Evolutionary conservation across 2,797 vertebrate genomes (phyloP).

Genomic region (Tenualosa ilisha): DNA sequence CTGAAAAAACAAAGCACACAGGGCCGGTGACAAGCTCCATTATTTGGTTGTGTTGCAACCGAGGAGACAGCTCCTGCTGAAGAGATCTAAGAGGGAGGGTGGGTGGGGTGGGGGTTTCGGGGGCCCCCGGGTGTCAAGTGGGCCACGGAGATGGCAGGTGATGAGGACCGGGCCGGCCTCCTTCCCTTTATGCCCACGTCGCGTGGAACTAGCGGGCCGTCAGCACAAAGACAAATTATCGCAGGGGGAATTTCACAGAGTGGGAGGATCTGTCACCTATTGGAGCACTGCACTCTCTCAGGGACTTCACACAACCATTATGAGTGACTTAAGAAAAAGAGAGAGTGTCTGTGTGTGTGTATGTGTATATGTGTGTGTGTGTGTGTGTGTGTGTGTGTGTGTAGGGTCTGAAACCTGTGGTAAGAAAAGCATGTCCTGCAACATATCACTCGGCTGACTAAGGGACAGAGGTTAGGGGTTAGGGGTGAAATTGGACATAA

Average conservation of each 20-base stretch:
- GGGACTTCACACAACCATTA: conserved; percentile 75
- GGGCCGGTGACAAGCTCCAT: conserved; percentile 98
- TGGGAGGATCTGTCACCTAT: conserved; percentile 82
- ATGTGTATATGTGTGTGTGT: conserved; percentile 59
- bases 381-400: not conserved
- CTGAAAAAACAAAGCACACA: conserved; percentile 94
- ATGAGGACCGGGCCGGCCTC: conserved; percentile 84
- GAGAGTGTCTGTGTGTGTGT: conserved; percentile 62
- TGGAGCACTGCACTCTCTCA: conserved; percentile 71
- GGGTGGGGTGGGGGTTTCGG: conserved; percentile 59
- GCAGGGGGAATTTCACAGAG: conserved; percentile 79
- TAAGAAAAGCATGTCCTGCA: conserved; percentile 9
- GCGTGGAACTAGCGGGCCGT: conserved; percentile 83
- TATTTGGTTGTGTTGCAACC: conserved; percentile 95
- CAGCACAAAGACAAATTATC: conserved; percentile 94
- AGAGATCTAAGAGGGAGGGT: conserved; percentile 77
- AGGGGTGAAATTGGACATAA: conserved; percentile 7
- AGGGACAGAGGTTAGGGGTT: not conserved
- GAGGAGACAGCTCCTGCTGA: conserved; percentile 90
- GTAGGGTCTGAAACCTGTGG: not conserved
- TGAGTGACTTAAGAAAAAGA: conserved; percentile 69
- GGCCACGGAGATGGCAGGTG: conserved; percentile 93
- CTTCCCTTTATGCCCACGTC: conserved; percentile 79
- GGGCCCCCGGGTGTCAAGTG: conserved; percentile 87
- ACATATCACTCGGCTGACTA: not conserved